phyloP scores from a whole-genome alignment of 2,113 vertebrate genomes.

The Melanerpes formicivorus region DNA sequence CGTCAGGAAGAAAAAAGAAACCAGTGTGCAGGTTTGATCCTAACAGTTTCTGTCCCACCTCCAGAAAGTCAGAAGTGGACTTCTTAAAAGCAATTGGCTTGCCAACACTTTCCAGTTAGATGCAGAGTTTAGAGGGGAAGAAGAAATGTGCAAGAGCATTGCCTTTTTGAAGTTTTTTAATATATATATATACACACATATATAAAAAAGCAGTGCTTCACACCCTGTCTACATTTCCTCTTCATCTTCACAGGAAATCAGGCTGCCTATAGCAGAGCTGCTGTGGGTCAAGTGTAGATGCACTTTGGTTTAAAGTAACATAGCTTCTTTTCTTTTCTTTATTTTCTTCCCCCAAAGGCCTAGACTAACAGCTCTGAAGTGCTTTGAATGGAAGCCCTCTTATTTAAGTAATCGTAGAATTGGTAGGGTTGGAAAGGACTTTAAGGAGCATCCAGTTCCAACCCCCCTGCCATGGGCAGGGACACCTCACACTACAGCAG shows the following conservation, averaged over 20 bases:
- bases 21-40: constrained; percentile 31
- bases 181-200: no score
- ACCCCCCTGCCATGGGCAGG: no score
- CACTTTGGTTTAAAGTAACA: constrained; percentile 1
- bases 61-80: constrained; percentile 8
- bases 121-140: constrained; percentile 16
- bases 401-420: not conserved
- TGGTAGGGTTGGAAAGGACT: no score
- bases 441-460: no score
- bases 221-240: constrained; percentile 51
- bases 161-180: not conserved
- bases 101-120: constrained; percentile 28
- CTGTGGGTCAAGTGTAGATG: not conserved
- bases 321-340: not conserved
- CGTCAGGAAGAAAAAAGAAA: constrained; percentile 19
- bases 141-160: not conserved
- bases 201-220: not conserved
- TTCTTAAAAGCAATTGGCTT: not conserved
- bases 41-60: constrained; percentile 63
- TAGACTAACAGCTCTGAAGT: not conserved
- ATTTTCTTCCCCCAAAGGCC: not conserved
- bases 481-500: no score
- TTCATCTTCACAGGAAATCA: constrained; percentile 61
- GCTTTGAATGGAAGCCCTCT: not conserved
- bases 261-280: not conserved